Base-by-base conservation (phyloP, 2,888 invertebrate species). In the Trichogramma evanescens region DNA sequence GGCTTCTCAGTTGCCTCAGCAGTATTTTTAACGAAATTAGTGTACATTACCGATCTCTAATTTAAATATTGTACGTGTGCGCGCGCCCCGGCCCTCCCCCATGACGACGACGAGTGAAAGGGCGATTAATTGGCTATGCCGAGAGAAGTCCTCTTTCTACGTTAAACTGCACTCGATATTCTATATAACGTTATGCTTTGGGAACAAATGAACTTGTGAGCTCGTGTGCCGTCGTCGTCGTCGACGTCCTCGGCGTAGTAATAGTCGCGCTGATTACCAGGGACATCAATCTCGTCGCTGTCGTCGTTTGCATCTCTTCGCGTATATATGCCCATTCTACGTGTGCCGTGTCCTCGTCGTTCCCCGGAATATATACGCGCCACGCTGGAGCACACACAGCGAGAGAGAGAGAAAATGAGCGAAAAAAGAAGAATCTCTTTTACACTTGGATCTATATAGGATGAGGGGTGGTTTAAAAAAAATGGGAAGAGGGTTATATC, bases 21-120 rank as follows among this genome's bases (percentile, higher is more conserved):
- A 61, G 64, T 64, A 64, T 64, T 60, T 59, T 62, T 62, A 64
- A 64, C 64, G 64, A 64, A 64, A 64, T 64, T 64, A 64, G 64
- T 62, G 64, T 64, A 61, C 64, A 62, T 64, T 64, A 64, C 64
- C 51, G 62, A 64, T 64, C 64, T 26, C 26, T 26, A 26, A 26
- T 26, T 26, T 26, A 26, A 26, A 26, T 26, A 26, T 26, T 26
- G 62, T 64, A 64, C 62, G 59, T 59, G 58, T 5, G 51, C 26
- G 39, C 26, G 39, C 41, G 50, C 26, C 26, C 3, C 26, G 26
- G 26, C 26, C 26, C 26, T 26, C 26, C 26, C 3, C 26, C 26
- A 26, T 26, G 26, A 26, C 26, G 26, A 26, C 2, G 26, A 26
- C 26, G 26, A 26, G 26, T 26, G 26, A 26, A 26, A 26, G 26